Conservation (phyloP, 2,113 vertebrate species). For the Eurystomus gularis region DNA sequence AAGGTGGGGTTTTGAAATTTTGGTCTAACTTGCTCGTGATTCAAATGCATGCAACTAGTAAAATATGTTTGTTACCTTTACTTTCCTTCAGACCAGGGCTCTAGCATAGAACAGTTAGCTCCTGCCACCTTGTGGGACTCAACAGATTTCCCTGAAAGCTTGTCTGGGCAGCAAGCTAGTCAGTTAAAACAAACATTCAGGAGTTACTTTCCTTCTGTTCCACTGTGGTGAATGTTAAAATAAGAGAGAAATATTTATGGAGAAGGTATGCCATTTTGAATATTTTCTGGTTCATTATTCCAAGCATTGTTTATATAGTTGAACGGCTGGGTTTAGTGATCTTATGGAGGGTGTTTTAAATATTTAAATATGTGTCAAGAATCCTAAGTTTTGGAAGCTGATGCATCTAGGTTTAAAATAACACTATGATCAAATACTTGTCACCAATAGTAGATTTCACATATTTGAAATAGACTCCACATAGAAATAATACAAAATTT, state of each 20-base stretch:
- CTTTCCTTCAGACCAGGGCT: background rate
- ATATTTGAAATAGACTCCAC: background rate
- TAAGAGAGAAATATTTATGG: background rate
- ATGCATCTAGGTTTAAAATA: constrained; percentile 19
- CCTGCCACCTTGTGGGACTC: constrained; percentile 65
- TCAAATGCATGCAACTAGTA: background rate
- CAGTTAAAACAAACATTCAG: background rate
- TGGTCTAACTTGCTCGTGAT: background rate
- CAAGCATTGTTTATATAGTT: background rate
- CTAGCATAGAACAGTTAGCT: constrained; percentile 24
- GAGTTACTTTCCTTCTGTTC: background rate
- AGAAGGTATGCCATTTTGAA: background rate
- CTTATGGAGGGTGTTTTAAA: background rate
- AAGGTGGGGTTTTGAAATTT: background rate
- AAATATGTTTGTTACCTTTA: background rate
- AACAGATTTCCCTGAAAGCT: background rate
- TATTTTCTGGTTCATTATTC: constrained; percentile 7
- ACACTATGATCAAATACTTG: constrained; percentile 27
- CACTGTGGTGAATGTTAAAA: background rate
- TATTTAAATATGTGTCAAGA: constrained; percentile 41
- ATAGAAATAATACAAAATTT: background rate
- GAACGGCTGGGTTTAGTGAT: background rate
- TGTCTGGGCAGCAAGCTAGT: background rate
- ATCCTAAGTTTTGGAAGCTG: constrained; percentile 6
- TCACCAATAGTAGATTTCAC: background rate